Evolutionary conservation across 1,140 invertebrate genomes (phyloP).

Genomic region (Bombus huntii): DNA sequence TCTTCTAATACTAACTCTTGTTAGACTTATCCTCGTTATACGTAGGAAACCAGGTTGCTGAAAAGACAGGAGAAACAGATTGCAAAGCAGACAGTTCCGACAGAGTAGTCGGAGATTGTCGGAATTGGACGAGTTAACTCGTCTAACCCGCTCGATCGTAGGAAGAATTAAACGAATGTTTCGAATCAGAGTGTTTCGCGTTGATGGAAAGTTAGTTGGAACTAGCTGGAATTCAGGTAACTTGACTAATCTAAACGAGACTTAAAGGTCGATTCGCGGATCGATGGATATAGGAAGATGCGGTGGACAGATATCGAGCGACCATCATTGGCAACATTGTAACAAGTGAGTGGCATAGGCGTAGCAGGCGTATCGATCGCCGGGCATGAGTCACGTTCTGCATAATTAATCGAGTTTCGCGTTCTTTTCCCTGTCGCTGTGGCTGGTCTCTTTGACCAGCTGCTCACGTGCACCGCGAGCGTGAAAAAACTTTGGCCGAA

Average conservation of each 20-base stretch:
- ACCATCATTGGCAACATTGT: background rate
- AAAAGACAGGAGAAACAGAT: no score
- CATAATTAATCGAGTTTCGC: constrained; percentile 41
- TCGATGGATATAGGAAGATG: background rate
- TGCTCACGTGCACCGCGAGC: constrained; percentile 22
- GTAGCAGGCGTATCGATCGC: constrained; percentile 2
- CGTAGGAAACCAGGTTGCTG: no score
- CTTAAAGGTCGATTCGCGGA: constrained; percentile 17
- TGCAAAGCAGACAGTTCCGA: no score
- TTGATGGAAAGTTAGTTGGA: no score
- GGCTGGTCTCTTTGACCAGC: constrained; percentile 3
- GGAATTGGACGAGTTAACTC: no score
- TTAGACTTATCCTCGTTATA: no score
- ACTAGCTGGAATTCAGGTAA: background rate
- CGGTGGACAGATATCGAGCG: background rate
- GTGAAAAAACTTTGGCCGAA: background rate
- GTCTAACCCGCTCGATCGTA: no score
- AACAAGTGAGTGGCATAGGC: background rate
- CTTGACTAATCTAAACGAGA: background rate
- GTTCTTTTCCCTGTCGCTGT: constrained; percentile 8
- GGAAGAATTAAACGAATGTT: background rate
- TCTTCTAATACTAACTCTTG: no score
- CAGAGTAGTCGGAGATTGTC: no score
- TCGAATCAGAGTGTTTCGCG: no score
- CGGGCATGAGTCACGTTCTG: constrained; percentile 23